Percentiles rank a stretch among this genome's conserved stretches.
phyloP scores from a whole-genome alignment of 2,113 vertebrate species.

The Rhinolophus sinicus region DNA sequence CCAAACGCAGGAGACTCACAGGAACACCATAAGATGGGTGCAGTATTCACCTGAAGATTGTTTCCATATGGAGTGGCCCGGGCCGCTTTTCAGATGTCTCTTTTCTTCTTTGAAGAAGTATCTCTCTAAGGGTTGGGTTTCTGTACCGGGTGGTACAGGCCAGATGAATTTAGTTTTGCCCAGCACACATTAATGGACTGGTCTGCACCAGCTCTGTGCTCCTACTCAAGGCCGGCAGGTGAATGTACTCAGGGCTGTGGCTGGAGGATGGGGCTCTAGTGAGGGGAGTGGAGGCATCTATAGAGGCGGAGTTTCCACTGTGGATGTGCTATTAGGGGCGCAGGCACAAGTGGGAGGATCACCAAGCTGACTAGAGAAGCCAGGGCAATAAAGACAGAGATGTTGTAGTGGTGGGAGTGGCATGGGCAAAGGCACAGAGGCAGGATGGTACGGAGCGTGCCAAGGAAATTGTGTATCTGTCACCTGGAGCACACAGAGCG shows the following conservation, averaged over 20 bases:
- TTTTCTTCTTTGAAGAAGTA: background rate
- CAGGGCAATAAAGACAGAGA: no score
- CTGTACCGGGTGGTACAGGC: background rate
- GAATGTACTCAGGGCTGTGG: background rate
- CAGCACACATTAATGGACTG: background rate
- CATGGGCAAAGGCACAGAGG: accelerated
- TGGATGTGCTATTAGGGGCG: background rate
- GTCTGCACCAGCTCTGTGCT: background rate
- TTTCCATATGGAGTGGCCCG: background rate
- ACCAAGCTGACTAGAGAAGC: background rate
- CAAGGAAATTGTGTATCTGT: accelerated
- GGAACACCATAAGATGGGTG: accelerated
- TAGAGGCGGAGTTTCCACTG: background rate
- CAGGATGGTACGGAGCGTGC: accelerated
- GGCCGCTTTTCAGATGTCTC: background rate
- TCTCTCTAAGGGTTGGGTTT: background rate
- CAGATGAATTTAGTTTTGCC: background rate
- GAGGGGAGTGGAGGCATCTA: background rate
- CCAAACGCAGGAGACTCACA: background rate
- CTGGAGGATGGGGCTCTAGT: background rate
- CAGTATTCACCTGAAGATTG: background rate
- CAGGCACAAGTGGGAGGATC: background rate
- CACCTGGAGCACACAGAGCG: no score
- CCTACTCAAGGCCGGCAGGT: background rate
- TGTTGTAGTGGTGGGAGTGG: background rate